Conservation (phyloP, 2,113 vertebrate genomes). For the Ornithorhynchus anatinus region DNA sequence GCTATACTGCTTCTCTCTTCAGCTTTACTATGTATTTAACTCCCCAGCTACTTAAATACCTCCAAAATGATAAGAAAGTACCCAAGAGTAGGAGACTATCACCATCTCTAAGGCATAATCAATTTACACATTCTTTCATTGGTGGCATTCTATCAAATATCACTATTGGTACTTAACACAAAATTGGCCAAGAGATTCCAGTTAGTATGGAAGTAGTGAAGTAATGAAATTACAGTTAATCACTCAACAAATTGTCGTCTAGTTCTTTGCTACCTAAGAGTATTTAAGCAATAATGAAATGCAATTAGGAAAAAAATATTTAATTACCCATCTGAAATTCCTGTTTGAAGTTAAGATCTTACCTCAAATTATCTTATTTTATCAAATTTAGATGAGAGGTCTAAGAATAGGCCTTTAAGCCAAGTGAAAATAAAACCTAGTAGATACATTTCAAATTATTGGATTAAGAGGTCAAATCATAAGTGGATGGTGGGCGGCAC, state of each 20-base stretch:
- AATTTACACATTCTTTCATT: not conserved
- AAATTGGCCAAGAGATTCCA: not conserved
- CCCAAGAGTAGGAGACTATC: too few relatives aligned
- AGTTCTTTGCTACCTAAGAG: not conserved
- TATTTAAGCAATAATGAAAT: slow-evolving; percentile 7
- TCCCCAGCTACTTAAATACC: too few relatives aligned
- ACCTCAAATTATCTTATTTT: not conserved
- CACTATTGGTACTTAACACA: not conserved
- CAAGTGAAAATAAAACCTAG: not conserved
- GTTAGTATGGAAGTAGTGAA: slow-evolving; percentile 11
- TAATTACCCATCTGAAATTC: not conserved
- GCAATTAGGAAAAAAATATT: not conserved
- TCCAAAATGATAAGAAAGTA: too few relatives aligned
- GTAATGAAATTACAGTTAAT: slow-evolving; percentile 29
- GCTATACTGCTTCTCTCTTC: too few relatives aligned
- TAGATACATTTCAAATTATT: too few relatives aligned
- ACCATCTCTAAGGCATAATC: not conserved
- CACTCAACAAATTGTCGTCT: slow-evolving; percentile 9
- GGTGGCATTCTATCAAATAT: not conserved
- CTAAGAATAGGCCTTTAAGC: not conserved
- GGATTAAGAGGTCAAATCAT: too few relatives aligned
- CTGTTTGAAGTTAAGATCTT: slow-evolving; percentile 9
- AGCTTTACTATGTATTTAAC: too few relatives aligned
- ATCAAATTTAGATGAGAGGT: not conserved
- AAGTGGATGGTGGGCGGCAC: too few relatives aligned